Evolutionary conservation across 2,797 vertebrate species (phyloP).

Genomic region (Cichlasoma orientale): DNA sequence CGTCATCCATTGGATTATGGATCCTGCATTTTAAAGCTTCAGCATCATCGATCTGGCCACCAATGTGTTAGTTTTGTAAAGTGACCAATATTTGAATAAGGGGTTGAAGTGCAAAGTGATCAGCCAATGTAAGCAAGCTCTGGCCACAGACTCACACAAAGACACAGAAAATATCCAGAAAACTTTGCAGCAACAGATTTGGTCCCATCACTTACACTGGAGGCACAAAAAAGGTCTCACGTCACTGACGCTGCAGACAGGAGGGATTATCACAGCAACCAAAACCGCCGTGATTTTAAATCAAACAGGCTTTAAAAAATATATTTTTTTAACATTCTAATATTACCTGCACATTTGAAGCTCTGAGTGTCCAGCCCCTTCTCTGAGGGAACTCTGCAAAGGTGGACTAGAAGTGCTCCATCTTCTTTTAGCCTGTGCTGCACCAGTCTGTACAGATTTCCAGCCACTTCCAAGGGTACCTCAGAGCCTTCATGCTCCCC

Average conservation of each 20-base stretch:
- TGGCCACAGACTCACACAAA: background rate
- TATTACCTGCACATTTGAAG: slow-evolving; percentile 94
- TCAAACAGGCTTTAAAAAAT: background rate
- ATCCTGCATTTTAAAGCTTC: background rate
- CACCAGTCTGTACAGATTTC: slow-evolving; percentile 85
- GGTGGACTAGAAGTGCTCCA: slow-evolving; percentile 83
- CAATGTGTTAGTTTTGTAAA: background rate
- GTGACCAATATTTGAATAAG: background rate
- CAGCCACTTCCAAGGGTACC: slow-evolving; percentile 56
- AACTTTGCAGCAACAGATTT: background rate
- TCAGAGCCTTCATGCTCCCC: slow-evolving; percentile 80
- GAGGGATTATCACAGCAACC: background rate
- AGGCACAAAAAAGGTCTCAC: background rate
- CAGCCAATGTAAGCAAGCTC: background rate
- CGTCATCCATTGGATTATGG: background rate
- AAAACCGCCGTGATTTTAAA: background rate
- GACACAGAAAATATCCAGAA: background rate
- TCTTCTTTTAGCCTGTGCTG: slow-evolving; percentile 87
- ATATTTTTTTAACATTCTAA: background rate
- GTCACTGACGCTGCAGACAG: rapidly evolving
- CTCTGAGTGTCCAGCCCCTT: slow-evolving; percentile 91
- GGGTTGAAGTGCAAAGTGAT: background rate
- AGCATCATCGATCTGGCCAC: background rate
- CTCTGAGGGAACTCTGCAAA: slow-evolving; percentile 87
- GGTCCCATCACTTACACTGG: background rate